Percentiles rank a stretch among this genome's conserved stretches.
These are phyloP conservation scores for Gorilla gorilla DNA, from an alignment of 2,113 vertebrate genomes.

Conservation along the genomic window DNA sequence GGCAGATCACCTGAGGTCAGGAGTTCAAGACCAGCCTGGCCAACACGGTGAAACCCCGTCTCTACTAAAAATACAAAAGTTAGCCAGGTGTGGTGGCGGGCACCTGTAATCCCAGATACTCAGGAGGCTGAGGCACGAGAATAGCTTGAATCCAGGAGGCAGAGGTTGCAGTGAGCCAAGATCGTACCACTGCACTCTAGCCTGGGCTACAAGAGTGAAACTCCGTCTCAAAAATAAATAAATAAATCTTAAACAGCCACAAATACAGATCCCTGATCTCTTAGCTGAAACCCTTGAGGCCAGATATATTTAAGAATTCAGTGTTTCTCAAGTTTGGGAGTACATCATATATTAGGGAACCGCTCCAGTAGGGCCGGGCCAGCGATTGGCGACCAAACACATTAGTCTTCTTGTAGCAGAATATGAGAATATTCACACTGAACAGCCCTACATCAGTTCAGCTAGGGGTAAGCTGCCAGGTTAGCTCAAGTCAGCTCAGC, in stretches of 20 bases:
- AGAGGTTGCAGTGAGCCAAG: no score
- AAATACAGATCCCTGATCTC: not conserved
- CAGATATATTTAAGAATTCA: not conserved
- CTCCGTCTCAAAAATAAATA: no score
- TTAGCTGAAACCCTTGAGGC: not conserved
- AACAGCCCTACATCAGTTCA: not conserved
- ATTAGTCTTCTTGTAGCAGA: not conserved
- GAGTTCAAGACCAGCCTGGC: no score
- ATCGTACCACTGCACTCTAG: no score
- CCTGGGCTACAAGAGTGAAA: no score
- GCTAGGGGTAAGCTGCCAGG: not conserved
- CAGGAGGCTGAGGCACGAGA: no score
- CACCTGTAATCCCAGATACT: no score
- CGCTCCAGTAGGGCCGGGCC: rapidly evolving
- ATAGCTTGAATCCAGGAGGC: no score
- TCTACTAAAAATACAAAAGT: no score
- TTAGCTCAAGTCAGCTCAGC: not conserved
- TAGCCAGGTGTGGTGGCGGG: no score
- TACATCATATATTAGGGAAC: rapidly evolving
- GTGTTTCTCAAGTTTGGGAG: not conserved
- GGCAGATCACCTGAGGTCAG: no score
- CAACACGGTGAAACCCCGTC: no score
- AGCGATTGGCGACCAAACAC: rapidly evolving
- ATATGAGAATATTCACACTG: not conserved
- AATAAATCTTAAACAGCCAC: not conserved